Conservation (phyloP, 2,797 vertebrate genomes). For the Mycteria americana region DNA sequence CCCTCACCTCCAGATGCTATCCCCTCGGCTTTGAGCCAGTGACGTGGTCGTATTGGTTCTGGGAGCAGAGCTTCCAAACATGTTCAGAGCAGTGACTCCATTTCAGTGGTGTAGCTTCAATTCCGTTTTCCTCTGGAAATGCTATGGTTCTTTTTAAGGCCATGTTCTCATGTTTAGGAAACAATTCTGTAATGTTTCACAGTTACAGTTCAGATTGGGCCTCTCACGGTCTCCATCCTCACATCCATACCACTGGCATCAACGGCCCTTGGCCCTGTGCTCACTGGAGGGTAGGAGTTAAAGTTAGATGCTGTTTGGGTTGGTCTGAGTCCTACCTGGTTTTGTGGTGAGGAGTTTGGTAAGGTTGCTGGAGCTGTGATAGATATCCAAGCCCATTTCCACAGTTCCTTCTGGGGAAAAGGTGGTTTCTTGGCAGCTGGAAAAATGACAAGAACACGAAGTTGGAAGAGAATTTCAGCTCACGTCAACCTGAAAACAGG, state of each 20-base stretch:
- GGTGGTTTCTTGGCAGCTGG: not conserved
- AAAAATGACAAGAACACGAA: not conserved
- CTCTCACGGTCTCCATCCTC: not conserved
- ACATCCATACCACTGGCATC: not conserved
- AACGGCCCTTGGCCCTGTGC: not conserved
- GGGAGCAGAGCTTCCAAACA: not conserved
- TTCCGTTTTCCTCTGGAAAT: not conserved
- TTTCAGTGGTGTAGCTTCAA: not conserved
- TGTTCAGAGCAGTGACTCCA: not conserved
- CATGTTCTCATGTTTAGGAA: not conserved
- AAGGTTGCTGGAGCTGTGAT: not conserved
- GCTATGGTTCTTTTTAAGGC: not conserved
- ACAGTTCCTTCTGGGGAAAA: not conserved
- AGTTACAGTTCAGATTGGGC: not conserved
- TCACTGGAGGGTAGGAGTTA: not conserved
- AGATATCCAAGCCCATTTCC: not conserved
- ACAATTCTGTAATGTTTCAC: not conserved
- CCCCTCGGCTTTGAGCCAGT: not conserved
- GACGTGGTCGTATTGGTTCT: not conserved
- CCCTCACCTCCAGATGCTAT: not conserved
- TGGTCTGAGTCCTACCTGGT: not conserved
- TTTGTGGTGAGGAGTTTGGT: not conserved
- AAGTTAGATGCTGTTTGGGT: not conserved
- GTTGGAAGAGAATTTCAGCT: not conserved
- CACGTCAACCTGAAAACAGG: not conserved